These are phyloP conservation scores for Drosophila leonis DNA, from an alignment of 2,888 invertebrate genomes.

Conservation along the genomic window DNA sequence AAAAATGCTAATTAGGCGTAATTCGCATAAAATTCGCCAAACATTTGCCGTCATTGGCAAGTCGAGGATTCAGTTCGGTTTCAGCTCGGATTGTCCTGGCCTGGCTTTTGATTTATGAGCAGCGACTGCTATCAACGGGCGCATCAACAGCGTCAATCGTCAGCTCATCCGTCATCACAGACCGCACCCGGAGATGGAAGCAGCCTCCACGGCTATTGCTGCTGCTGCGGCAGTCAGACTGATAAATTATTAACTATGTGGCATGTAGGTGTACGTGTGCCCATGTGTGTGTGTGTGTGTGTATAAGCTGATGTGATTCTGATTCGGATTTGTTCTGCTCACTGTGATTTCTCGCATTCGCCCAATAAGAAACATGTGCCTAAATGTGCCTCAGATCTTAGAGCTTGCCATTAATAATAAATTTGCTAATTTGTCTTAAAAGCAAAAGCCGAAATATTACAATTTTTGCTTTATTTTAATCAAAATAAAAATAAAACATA, in stretches of 20 bases:
- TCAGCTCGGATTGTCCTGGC: not conserved
- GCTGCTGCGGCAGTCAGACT: conserved; percentile 35
- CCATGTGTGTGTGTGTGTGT: conserved; percentile 34
- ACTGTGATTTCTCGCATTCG: conserved; percentile 27
- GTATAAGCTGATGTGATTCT: conserved; percentile 65
- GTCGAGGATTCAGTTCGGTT: conserved; percentile 10
- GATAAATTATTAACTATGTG: conserved; percentile 66
- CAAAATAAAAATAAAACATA: not conserved
- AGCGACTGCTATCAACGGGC: conserved; percentile 66
- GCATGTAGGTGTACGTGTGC: conserved; percentile 21
- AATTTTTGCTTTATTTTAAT: not conserved
- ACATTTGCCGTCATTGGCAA: conserved; percentile 69
- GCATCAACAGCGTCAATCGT: conserved; percentile 70
- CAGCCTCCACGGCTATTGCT: conserved; percentile 10
- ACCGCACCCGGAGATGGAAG: conserved; percentile 42
- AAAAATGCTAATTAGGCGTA: conserved; percentile 82
- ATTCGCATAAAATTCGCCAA: conserved; percentile 82
- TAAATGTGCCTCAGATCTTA: conserved; percentile 26
- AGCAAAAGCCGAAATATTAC: not conserved
- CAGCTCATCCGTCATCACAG: conserved; percentile 70
- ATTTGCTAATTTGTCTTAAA: conserved; percentile 4
- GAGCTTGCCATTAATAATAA: not conserved
- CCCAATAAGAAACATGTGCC: conserved; percentile 27
- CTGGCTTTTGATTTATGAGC: conserved; percentile 72
- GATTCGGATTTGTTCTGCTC: conserved; percentile 56